These are phyloP conservation scores for Lordiphosa clarofinis DNA, from an alignment of 1,140 invertebrate species.

Conservation along the genomic window DNA sequence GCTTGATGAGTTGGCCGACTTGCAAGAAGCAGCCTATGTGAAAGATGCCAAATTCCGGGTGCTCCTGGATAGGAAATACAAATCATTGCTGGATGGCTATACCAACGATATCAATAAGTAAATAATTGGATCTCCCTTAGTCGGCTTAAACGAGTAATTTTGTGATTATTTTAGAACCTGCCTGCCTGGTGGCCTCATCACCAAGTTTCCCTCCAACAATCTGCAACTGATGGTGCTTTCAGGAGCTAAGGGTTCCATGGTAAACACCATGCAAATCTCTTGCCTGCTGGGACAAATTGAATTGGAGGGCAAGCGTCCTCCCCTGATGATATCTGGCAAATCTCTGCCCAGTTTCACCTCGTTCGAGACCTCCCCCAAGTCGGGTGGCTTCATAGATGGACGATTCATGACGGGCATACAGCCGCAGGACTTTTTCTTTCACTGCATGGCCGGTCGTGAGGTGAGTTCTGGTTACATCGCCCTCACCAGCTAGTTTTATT, in stretches of 20 bases:
- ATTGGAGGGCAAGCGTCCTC: constrained; percentile 97
- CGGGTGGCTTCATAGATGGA: constrained; percentile 97
- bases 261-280: constrained; percentile 99
- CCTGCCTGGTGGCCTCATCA: constrained; percentile 89
- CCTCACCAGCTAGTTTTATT: not conserved
- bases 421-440: constrained; percentile 99
- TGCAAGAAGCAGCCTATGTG: constrained; percentile 84
- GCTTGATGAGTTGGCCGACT: constrained; percentile 82
- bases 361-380: constrained; percentile 93
- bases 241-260: constrained; percentile 97
- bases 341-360: constrained; percentile 95
- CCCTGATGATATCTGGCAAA: constrained; percentile 93
- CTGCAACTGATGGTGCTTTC: constrained; percentile 98
- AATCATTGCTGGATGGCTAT: constrained; percentile 88
- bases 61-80: constrained; percentile 92
- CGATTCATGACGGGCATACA: constrained; percentile 98
- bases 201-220: constrained; percentile 96
- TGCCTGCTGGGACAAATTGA: constrained; percentile 98
- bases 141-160: not conserved
- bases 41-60: constrained; percentile 89
- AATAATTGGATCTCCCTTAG: constrained; percentile 8
- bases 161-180: constrained; percentile 81
- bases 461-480: constrained; percentile 72
- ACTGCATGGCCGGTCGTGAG: constrained; percentile 99
- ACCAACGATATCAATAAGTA: constrained; percentile 95